Evolutionary conservation across 2,888 invertebrate species (phyloP).

Genomic region (Limnephilus lunatus): DNA sequence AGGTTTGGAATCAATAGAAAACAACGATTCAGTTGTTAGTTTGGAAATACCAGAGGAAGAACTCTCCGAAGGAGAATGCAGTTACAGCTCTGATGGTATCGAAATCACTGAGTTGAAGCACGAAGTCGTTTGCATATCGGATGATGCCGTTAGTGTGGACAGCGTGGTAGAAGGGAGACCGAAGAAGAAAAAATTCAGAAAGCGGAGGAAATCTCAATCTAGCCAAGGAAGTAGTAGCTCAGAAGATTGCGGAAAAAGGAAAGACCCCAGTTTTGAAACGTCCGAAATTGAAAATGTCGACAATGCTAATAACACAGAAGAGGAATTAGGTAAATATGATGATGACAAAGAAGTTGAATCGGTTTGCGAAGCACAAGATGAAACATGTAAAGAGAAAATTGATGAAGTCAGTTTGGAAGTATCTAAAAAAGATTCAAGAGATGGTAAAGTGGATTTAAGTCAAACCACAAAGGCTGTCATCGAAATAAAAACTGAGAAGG

Average conservation of each 20-base stretch:
- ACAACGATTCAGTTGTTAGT: background rate
- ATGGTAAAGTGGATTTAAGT: background rate
- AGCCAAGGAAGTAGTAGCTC: background rate
- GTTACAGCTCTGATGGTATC: constrained; percentile 71
- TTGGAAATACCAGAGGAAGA: constrained; percentile 49
- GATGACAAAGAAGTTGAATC: background rate
- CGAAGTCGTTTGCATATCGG: constrained; percentile 78
- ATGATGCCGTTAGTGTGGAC: constrained; percentile 70
- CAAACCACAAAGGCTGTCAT: background rate
- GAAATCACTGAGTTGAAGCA: constrained; percentile 71
- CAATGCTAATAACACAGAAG: background rate
- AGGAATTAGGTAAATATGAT: background rate
- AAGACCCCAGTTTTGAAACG: background rate
- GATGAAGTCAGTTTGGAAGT: background rate
- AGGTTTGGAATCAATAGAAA: background rate
- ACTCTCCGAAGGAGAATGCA: constrained; percentile 71
- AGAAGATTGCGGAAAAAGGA: constrained; percentile 15
- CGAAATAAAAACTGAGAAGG: background rate
- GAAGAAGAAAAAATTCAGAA: constrained; percentile 69
- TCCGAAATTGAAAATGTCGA: background rate
- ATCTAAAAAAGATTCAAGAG: background rate
- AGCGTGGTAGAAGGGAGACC: constrained; percentile 32
- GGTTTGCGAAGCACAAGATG: background rate
- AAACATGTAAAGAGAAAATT: background rate
- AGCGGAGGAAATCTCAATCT: constrained; percentile 69